A percentile compares a stretch with the other conserved stretches of the same genome.
These are phyloP conservation scores for Tupaia chinensis DNA, from an alignment of 2,113 vertebrate genomes.

Conservation along the genomic window DNA sequence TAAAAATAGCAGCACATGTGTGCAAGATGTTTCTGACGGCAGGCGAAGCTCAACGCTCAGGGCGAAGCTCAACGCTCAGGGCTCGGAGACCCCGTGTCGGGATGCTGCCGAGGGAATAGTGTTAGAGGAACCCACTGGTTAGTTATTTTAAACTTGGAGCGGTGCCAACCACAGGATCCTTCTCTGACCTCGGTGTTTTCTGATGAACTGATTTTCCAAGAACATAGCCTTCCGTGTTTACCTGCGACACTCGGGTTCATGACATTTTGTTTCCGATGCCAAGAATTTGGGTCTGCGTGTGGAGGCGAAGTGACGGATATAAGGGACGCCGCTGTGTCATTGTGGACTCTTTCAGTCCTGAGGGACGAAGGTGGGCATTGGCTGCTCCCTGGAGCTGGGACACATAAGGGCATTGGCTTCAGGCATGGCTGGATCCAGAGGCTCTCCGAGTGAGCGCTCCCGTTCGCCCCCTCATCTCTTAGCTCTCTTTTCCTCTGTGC, in stretches of 20 bases:
- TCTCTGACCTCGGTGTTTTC: background rate
- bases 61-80: background rate
- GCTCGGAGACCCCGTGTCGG: slow-evolving; percentile 50
- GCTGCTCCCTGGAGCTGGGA: background rate
- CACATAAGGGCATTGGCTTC: background rate
- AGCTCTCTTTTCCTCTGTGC: background rate
- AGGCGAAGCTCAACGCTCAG: slow-evolving; percentile 33
- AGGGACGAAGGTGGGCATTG: background rate
- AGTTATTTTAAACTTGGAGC: background rate
- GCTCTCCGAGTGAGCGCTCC: background rate
- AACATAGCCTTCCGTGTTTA: background rate
- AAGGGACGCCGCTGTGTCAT: background rate
- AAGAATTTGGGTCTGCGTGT: background rate
- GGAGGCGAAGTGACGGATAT: background rate
- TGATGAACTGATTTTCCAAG: background rate
- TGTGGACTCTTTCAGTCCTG: background rate
- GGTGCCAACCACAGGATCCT: fast-evolving
- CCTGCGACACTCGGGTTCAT: background rate
- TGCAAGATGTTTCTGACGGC: slow-evolving; percentile 48
- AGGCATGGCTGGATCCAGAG: slow-evolving; percentile 33
- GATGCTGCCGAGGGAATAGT: background rate
- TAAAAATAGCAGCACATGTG: slow-evolving; percentile 79
- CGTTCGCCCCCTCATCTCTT: background rate
- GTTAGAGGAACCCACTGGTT: background rate
- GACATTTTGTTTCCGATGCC: background rate